A percentile compares a stretch with the other conserved stretches of the same genome.
Evolutionary conservation across 2,113 vertebrate species (phyloP).

Genomic region (Taurulus bubalis): DNA sequence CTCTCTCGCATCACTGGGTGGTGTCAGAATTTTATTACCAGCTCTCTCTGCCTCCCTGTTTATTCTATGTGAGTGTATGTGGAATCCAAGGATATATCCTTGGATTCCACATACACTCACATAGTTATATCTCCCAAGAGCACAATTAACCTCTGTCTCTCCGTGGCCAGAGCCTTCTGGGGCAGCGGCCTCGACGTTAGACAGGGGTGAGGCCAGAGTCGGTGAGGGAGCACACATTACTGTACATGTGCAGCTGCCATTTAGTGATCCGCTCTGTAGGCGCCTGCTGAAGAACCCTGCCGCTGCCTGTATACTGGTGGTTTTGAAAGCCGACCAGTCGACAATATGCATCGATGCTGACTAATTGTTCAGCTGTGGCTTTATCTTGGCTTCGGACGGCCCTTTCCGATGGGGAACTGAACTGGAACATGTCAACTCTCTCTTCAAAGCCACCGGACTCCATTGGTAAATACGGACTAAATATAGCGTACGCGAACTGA

Average conservation of each 20-base stretch:
- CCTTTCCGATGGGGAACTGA: neutral
- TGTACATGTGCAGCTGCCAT: neutral
- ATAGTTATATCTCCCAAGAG: constrained; percentile 6
- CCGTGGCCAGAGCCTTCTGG: neutral
- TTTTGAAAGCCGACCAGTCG: neutral
- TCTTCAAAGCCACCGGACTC: neutral
- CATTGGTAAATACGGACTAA: neutral
- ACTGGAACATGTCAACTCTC: neutral
- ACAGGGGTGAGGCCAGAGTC: neutral
- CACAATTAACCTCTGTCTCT: constrained; percentile 4
- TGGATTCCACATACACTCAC: no score
- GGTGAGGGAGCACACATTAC: neutral
- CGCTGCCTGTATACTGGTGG: neutral
- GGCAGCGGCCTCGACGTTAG: neutral
- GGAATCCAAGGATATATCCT: no score
- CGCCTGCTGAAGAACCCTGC: neutral
- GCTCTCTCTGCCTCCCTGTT: neutral
- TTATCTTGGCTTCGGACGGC: neutral
- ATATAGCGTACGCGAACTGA: neutral
- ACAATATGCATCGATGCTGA: neutral
- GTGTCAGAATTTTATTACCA: constrained; percentile 22
- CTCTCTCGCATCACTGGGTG: constrained; percentile 24
- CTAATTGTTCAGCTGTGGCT: neutral
- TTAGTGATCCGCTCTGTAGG: constrained; percentile 9
- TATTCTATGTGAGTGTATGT: neutral